Conservation (phyloP, 1,140 invertebrate genomes). For the Paralvinella palmiformis region DNA sequence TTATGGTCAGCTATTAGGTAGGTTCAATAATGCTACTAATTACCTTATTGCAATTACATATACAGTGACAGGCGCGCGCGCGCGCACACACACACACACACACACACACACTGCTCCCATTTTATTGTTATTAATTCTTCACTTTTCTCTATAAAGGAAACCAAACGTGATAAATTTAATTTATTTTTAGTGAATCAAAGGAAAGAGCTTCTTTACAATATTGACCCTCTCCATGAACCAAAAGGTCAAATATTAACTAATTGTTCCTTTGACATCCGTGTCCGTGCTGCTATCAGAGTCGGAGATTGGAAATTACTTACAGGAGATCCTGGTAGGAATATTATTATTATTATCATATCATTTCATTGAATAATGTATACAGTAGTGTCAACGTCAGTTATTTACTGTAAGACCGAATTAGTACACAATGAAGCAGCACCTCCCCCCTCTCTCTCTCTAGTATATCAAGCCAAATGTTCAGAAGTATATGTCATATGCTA, state of each 20-base stretch:
- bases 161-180: not conserved
- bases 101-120: too few relatives aligned
- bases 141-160: too few relatives aligned
- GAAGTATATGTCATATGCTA: too few relatives aligned
- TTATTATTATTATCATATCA: not conserved
- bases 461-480: too few relatives aligned
- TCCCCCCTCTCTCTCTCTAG: not conserved
- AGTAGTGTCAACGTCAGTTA: not conserved
- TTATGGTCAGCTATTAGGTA: constrained; percentile 40
- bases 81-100: not conserved
- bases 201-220: constrained; percentile 30
- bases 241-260: constrained; percentile 7
- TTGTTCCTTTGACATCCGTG: constrained; percentile 22
- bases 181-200: constrained; percentile 25
- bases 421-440: not conserved
- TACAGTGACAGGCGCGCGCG: not conserved
- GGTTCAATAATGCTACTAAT: not conserved
- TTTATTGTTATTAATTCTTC: too few relatives aligned
- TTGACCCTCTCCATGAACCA: constrained; percentile 22
- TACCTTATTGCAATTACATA: not conserved
- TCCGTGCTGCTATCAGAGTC: constrained; percentile 25
- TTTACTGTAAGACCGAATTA: not conserved
- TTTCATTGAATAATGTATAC: not conserved
- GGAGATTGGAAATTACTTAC: constrained; percentile 31
- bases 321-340: constrained; percentile 23